phyloP scores from a whole-genome alignment of 2,113 vertebrate genomes.

The Muntiacus reevesi region DNA sequence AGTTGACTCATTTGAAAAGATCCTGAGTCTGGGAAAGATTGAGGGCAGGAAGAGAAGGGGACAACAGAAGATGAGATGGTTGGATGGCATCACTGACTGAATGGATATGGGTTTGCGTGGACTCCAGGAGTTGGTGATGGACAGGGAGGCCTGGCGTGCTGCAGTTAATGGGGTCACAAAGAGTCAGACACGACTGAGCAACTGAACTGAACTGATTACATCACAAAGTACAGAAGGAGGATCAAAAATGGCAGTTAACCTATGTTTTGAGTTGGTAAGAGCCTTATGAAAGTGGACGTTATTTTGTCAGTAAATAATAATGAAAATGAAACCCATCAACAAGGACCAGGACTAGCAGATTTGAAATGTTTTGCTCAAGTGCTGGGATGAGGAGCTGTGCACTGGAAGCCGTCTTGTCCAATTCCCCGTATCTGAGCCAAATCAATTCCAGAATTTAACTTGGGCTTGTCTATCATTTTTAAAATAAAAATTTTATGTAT shows the following conservation, averaged over 20 bases:
- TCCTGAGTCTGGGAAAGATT: neutral
- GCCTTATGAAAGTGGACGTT: neutral
- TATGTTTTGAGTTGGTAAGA: neutral
- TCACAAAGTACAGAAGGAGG: neutral
- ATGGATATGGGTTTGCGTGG: neutral
- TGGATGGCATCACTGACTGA: neutral
- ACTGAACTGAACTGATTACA: neutral
- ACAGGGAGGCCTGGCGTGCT: neutral
- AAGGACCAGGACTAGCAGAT: neutral
- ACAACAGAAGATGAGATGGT: neutral
- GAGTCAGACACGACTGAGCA: rapidly evolving
- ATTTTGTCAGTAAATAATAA: conserved; percentile 9
- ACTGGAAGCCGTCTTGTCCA: neutral
- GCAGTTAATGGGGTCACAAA: neutral
- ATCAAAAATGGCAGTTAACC: neutral
- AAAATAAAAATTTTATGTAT: neutral
- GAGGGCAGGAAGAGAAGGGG: neutral
- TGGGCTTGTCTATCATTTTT: neutral
- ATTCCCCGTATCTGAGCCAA: neutral
- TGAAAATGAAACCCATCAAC: neutral
- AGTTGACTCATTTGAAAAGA: neutral
- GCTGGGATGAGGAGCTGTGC: neutral
- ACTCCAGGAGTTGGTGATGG: neutral
- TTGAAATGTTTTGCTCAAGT: neutral
- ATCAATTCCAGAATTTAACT: neutral